Percentiles rank a stretch among this genome's conserved stretches.
These are phyloP conservation scores for Epicauta chinensis DNA, from an alignment of 1,140 invertebrate species.

Conservation along the genomic window DNA sequence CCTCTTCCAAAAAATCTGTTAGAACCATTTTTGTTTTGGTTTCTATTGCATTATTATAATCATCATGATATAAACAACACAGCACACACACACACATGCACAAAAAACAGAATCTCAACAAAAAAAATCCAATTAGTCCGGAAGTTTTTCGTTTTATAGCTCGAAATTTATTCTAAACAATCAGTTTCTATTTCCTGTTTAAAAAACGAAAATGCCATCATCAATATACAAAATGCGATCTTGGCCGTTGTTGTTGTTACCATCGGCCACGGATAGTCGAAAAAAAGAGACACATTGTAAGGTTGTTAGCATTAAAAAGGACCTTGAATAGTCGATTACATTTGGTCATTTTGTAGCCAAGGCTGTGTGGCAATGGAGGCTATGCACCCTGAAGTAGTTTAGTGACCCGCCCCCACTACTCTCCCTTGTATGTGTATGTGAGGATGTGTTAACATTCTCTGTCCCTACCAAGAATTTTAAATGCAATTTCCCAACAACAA, in stretches of 20 bases:
- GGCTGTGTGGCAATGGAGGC: constrained; percentile 4
- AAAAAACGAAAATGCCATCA: too few species aligned
- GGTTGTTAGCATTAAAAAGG: constrained; percentile 8
- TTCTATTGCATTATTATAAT: background rate
- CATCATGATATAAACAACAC: background rate
- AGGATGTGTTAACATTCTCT: too few species aligned
- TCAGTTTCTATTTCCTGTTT: too few species aligned
- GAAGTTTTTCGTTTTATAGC: too few species aligned
- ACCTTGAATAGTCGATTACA: constrained; percentile 10
- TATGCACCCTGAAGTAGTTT: constrained; percentile 16
- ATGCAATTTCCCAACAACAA: too few species aligned
- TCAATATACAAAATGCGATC: too few species aligned
- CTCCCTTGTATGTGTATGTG: too few species aligned
- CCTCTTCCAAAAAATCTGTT: constrained; percentile 3
- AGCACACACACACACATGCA: too few species aligned
- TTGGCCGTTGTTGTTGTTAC: too few species aligned
- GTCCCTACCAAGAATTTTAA: too few species aligned
- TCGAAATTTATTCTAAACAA: too few species aligned
- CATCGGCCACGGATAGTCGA: background rate
- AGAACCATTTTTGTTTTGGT: constrained; percentile 1
- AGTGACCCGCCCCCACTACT: constrained; percentile 9
- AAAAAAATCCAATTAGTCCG: background rate
- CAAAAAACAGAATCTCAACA: too few species aligned
- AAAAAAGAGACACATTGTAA: background rate
- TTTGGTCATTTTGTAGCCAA: constrained; percentile 14